A percentile compares a stretch with the other conserved stretches of the same genome.
Conservation (phyloP, 2,797 vertebrate species). For the Chiroxiphia lanceolata region DNA sequence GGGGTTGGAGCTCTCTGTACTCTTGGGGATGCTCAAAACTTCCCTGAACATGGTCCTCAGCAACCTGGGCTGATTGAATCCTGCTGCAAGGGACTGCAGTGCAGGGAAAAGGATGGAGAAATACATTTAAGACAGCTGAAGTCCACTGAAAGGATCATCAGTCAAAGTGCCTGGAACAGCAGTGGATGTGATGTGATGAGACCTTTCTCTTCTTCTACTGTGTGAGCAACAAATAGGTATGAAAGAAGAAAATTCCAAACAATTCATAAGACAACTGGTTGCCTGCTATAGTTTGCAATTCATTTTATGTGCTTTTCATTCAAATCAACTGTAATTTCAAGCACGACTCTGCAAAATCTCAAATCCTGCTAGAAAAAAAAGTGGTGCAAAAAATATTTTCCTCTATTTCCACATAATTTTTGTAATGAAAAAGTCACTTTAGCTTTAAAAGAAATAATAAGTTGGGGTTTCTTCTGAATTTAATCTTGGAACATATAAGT, state of each 20-base stretch:
- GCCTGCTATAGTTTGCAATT: background rate
- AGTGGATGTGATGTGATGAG: background rate
- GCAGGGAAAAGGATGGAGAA: background rate
- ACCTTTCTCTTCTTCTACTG: accelerated
- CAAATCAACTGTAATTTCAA: background rate
- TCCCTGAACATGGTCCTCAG: background rate
- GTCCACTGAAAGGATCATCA: background rate
- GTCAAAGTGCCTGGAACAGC: background rate
- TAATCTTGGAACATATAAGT: background rate
- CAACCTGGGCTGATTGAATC: background rate
- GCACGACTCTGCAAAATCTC: background rate
- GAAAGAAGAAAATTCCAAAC: background rate
- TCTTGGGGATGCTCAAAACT: background rate
- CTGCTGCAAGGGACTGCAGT: background rate
- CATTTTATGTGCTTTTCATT: background rate
- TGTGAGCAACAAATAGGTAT: background rate
- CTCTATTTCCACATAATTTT: background rate
- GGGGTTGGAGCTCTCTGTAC: background rate
- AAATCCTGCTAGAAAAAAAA: background rate
- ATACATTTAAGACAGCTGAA: background rate
- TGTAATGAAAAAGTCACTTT: background rate
- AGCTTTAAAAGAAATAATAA: background rate
- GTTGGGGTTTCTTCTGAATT: background rate
- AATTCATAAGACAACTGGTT: background rate
- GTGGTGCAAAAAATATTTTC: background rate